Evolutionary conservation across 2,888 invertebrate genomes (phyloP).

Genomic region (Phorcus lineatus): DNA sequence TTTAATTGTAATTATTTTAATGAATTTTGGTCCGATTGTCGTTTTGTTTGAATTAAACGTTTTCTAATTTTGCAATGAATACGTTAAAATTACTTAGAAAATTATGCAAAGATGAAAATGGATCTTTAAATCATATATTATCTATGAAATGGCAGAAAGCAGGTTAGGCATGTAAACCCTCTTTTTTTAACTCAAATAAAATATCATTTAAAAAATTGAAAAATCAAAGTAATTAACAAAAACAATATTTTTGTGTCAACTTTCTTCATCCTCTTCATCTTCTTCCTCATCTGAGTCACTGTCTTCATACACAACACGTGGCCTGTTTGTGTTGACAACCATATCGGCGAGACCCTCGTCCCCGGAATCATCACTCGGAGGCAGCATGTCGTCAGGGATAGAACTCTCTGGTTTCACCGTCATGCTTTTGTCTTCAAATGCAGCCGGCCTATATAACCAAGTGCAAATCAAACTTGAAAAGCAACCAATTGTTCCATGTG

Average conservation of each 20-base stretch:
- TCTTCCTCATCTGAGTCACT: constrained; percentile 38
- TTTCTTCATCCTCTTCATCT: constrained; percentile 45
- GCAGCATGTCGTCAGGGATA: constrained; percentile 70
- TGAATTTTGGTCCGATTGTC: no score
- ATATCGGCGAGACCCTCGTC: constrained; percentile 52
- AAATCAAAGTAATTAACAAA: not conserved
- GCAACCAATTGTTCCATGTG: no score
- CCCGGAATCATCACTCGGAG: constrained; percentile 64
- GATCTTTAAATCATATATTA: no score
- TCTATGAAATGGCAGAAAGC: no score
- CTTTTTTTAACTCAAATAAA: not conserved
- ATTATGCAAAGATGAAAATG: no score
- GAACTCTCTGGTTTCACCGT: constrained; percentile 43
- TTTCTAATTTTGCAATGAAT: no score
- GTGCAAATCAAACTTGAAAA: no score
- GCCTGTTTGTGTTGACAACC: constrained; percentile 63
- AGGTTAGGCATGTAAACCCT: no score
- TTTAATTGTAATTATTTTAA: no score
- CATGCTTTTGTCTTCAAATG: constrained; percentile 49
- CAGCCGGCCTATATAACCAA: constrained; percentile 58
- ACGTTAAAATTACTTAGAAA: no score
- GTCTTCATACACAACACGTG: constrained; percentile 47
- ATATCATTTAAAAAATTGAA: not conserved
- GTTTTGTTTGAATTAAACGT: no score
- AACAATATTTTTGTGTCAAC: not conserved